phyloP scores from a whole-genome alignment of 2,888 invertebrate genomes.

The Lasioglossum malachurum region DNA sequence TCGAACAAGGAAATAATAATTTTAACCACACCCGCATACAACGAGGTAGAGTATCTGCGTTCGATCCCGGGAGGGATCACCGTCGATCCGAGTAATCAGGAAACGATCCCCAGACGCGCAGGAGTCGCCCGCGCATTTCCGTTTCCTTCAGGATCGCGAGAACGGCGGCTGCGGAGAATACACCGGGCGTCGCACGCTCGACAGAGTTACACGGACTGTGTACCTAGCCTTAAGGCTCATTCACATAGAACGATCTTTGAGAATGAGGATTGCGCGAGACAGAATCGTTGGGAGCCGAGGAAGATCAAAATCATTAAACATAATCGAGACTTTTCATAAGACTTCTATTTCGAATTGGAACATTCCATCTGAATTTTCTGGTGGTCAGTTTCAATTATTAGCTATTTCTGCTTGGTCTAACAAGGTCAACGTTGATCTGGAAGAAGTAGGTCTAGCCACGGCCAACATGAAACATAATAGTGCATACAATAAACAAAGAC shows the following conservation, averaged over 20 bases:
- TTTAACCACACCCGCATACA: not conserved
- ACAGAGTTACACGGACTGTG: constrained; percentile 50
- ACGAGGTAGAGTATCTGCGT: constrained; percentile 12
- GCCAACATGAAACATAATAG: too few relatives aligned
- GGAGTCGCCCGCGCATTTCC: constrained; percentile 18
- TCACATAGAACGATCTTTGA: not conserved
- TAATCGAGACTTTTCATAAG: not conserved
- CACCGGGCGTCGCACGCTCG: constrained; percentile 36
- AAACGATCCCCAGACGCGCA: constrained; percentile 27
- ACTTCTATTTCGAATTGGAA: not conserved
- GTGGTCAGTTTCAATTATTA: not conserved
- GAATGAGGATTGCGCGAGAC: not conserved
- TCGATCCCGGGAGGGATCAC: constrained; percentile 50
- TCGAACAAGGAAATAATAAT: not conserved
- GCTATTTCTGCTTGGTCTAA: not conserved
- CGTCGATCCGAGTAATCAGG: constrained; percentile 57
- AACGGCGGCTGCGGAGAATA: constrained; percentile 36
- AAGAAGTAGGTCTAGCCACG: not conserved
- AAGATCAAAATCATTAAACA: not conserved
- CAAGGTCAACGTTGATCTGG: too few relatives aligned
- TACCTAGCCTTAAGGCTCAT: not conserved
- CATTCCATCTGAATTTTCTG: too few relatives aligned
- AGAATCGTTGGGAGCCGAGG: not conserved
- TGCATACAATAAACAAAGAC: too few relatives aligned
- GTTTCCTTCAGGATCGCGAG: constrained; percentile 26